phyloP scores from a whole-genome alignment of 1,140 invertebrate genomes.

The Pseudomyrmex pallidus region DNA sequence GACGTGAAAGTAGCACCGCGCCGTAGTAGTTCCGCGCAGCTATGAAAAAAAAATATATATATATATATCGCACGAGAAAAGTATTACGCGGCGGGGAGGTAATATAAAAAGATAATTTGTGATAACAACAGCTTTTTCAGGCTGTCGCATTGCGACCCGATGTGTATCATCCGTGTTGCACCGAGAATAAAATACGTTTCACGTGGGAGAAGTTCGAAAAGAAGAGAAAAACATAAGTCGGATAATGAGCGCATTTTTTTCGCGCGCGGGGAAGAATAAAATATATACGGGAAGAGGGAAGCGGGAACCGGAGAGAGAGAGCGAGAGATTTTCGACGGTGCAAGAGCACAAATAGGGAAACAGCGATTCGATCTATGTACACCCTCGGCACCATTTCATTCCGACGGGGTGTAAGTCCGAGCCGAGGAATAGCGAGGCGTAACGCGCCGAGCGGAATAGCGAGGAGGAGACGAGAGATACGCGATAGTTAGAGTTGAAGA shows the following conservation, averaged over 20 bases:
- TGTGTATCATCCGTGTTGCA: background rate
- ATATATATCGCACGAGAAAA: background rate
- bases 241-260: constrained; percentile 62
- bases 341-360: constrained; percentile 67
- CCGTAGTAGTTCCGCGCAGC: background rate
- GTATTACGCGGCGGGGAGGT: background rate
- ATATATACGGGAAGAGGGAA: background rate
- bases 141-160: too few relatives aligned
- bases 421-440: constrained; percentile 69
- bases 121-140: background rate
- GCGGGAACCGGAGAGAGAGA: background rate
- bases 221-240: constrained; percentile 40
- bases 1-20: background rate
- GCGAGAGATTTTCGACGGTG: constrained; percentile 62
- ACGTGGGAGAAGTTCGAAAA: constrained; percentile 5
- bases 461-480: constrained; percentile 19
- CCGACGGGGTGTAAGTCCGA: constrained; percentile 57
- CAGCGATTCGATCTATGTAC: constrained; percentile 71
- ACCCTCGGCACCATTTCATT: constrained; percentile 71
- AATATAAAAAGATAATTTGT: constrained; percentile 8
- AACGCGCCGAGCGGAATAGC: constrained; percentile 51
- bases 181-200: constrained; percentile 49
- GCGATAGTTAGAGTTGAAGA: constrained; percentile 22
- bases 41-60: background rate
- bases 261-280: background rate